Base-by-base conservation (phyloP, 2,113 vertebrate species). In the Lampris incognitus region DNA sequence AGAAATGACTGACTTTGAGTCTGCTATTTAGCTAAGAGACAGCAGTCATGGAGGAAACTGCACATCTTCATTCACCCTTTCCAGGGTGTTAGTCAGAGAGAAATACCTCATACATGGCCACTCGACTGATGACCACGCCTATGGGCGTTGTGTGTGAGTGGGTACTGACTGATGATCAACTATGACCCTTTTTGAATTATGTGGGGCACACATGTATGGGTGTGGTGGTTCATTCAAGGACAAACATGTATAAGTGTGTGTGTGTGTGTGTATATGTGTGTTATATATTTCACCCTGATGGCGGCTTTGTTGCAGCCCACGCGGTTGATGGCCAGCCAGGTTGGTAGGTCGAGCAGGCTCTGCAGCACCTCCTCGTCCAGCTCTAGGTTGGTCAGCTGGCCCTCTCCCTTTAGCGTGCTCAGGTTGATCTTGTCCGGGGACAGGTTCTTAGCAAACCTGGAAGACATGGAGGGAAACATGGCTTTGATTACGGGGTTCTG, bases 371-470 rank as follows among this genome's bases (percentile, higher is more conserved):
- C 97, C 92, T 99, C 97, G 80, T 99, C 98, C 82, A 99, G 92
- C 83, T 99, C 98, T 91, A 99, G 94, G 89, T 99, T 99, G 88
- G 97, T 99, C 86, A 99, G 93, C 85, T 99, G 98, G 63, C 98
- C 98, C 93, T 99, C 98, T 9, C 98, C 98, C 84, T 99, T 99
- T 66, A 99, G 91, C 0, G 98, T 99, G 90, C 98, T 99, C 85
- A 99, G 91, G 90, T 99, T 99, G 92, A 99, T 99, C 94, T 99
- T 99, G 92, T 99, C 98, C 66, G 98, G 98, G 3, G 98, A 99
- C 80, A 99, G 94, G 92, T 99, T 99, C 94, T 99, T 99, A 72
- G 98, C 98, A 94, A 99, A 99, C 92, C 98, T 99, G 64, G 1
- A 3, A 69, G 60, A 78, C 56, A 42, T 39, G 52, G 42, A 74